Percentiles rank a stretch among this genome's conserved stretches.
These are phyloP conservation scores for Odiellus spinosus DNA, from an alignment of 2,888 invertebrate species.

Conservation along the genomic window DNA sequence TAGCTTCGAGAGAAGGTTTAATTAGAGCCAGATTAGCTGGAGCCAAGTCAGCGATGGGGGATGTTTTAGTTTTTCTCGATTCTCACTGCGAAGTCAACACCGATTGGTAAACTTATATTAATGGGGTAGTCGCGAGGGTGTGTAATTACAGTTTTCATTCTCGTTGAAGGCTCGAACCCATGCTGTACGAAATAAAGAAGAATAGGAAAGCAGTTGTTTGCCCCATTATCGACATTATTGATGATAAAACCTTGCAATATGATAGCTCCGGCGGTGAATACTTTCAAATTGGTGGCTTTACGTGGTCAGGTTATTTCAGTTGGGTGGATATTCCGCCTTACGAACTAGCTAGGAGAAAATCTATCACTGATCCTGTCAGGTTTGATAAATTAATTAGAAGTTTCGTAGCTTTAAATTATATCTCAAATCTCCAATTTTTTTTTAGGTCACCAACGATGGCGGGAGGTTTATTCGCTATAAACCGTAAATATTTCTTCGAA, in stretches of 20 bases:
- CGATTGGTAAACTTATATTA: conserved; percentile 42
- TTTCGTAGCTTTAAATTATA: too few relatives aligned
- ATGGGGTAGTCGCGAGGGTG: too few relatives aligned
- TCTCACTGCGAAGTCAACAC: conserved; percentile 73
- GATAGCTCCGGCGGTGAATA: conserved; percentile 36
- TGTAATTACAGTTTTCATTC: too few relatives aligned
- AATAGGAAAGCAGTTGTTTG: conserved; percentile 63
- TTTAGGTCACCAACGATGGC: conserved; percentile 84
- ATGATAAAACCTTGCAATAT: conserved; percentile 59
- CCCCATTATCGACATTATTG: conserved; percentile 90
- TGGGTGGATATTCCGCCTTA: conserved; percentile 64
- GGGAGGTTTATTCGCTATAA: conserved; percentile 90
- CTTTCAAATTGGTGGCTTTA: conserved; percentile 58
- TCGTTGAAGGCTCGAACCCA: conserved; percentile 52
- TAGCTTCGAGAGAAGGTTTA: conserved; percentile 61
- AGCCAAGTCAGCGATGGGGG: conserved; percentile 61
- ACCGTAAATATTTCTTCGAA: conserved; percentile 85
- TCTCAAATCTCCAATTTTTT: too few relatives aligned
- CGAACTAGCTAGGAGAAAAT: conserved; percentile 43
- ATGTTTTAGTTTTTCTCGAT: conserved; percentile 71
- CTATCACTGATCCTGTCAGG: conserved; percentile 47
- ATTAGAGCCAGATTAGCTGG: conserved; percentile 80
- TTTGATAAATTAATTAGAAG: conserved; percentile 21
- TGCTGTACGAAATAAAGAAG: conserved; percentile 67
- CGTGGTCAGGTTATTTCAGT: conserved; percentile 81